Percentiles rank a stretch among this genome's conserved stretches.
These are phyloP conservation scores for Myotis planiceps DNA, from an alignment of 2,797 vertebrate genomes.

Conservation along the genomic window DNA sequence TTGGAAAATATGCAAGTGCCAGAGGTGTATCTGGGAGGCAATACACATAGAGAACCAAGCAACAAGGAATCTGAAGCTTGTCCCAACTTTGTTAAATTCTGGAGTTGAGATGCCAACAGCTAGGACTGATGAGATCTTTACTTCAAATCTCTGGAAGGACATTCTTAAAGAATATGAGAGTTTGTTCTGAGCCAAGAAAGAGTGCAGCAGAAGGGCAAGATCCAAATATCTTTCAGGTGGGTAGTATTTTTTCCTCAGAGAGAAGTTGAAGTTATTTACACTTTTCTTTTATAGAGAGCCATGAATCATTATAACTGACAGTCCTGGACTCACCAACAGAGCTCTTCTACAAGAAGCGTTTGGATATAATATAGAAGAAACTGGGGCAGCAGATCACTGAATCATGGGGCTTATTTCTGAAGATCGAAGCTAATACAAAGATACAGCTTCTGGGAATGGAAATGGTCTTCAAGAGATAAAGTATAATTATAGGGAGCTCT, in stretches of 20 bases:
- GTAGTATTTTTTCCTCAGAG: conserved; percentile 13
- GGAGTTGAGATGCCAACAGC: background rate
- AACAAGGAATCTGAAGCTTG: background rate
- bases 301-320: background rate
- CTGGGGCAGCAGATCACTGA: background rate
- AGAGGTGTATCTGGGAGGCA: background rate
- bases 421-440: background rate
- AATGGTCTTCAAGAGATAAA: background rate
- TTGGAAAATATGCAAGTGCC: background rate
- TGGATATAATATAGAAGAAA: background rate
- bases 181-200: background rate
- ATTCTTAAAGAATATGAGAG: background rate
- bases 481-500: background rate
- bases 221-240: background rate
- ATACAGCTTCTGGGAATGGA: background rate
- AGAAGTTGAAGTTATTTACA: background rate
- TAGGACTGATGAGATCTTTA: background rate
- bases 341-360: background rate
- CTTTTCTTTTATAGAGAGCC: background rate
- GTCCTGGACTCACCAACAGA: background rate
- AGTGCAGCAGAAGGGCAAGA: background rate
- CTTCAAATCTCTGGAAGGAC: background rate
- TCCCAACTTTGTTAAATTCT: background rate
- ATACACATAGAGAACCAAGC: background rate
- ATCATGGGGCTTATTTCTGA: background rate